A percentile compares a stretch with the other conserved stretches of the same genome.
Evolutionary conservation across 2,113 vertebrate genomes (phyloP).

Genomic region (Sebastes schlegelii): DNA sequence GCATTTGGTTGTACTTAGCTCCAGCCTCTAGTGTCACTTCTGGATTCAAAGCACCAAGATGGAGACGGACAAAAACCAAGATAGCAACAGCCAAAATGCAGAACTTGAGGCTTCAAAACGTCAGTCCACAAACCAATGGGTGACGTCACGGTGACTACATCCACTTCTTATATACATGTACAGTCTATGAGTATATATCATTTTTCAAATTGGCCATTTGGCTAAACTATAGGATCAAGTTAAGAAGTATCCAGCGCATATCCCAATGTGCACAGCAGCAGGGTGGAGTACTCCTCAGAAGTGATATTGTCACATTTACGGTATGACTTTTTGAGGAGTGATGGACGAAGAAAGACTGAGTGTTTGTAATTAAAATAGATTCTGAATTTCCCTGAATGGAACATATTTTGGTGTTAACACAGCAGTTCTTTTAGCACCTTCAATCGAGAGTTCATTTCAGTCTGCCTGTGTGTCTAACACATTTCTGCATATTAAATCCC

Average conservation of each 20-base stretch:
- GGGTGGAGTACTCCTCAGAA: background rate
- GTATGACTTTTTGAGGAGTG: conserved; percentile 1
- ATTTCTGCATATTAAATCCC: conserved; percentile 19
- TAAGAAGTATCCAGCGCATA: conserved; percentile 19
- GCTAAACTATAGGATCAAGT: conserved; percentile 30
- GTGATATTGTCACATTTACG: conserved; percentile 35
- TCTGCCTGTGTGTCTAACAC: conserved; percentile 3
- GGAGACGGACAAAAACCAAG: no score
- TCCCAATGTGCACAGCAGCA: conserved; percentile 22
- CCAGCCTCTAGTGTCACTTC: no score
- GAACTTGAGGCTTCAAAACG: no score
- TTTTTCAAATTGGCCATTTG: conserved; percentile 31
- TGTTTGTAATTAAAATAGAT: conserved; percentile 22
- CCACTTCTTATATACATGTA: no score
- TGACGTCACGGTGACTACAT: no score
- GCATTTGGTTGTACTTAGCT: no score
- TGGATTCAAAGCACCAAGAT: no score
- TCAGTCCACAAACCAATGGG: no score
- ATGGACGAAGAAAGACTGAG: conserved; percentile 21
- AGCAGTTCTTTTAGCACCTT: background rate
- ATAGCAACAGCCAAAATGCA: no score
- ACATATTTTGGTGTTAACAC: conserved; percentile 6
- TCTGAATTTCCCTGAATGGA: background rate
- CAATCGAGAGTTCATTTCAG: background rate
- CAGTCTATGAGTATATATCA: no score